A percentile compares a stretch with the other conserved stretches of the same genome.
Conservation (phyloP, 2,113 vertebrate genomes). For the Gopherus flavomarginatus region DNA sequence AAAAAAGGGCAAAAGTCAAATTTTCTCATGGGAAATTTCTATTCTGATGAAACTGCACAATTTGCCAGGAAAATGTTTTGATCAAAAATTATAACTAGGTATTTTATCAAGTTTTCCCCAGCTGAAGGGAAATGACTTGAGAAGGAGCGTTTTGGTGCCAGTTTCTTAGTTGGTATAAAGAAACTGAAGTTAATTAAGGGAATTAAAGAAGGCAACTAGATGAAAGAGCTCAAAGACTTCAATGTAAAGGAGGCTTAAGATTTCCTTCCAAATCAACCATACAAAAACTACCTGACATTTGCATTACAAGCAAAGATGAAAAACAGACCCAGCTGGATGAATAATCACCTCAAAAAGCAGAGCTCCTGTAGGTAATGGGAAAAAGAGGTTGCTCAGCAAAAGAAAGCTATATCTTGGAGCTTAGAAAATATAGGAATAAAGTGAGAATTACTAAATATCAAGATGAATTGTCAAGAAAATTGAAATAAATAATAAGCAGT, state of each 20-base stretch:
- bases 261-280: neutral
- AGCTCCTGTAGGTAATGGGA: neutral
- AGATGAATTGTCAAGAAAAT: neutral
- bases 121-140: neutral
- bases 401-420: too few species aligned
- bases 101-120: neutral
- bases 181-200: neutral
- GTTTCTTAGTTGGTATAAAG: rapidly evolving
- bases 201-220: neutral
- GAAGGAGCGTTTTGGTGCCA: rapidly evolving
- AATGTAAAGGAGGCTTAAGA: neutral
- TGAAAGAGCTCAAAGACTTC: neutral
- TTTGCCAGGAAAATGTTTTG: neutral
- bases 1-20: neutral
- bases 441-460: neutral
- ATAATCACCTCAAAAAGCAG: neutral
- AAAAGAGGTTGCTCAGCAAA: neutral
- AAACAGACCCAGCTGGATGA: neutral
- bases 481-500: neutral
- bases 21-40: neutral
- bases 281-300: neutral
- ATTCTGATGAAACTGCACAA: neutral
- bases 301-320: neutral
- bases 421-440: too few species aligned
- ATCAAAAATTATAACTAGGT: neutral